phyloP scores from a whole-genome alignment of 2,113 vertebrate species.

The Alces alces region DNA sequence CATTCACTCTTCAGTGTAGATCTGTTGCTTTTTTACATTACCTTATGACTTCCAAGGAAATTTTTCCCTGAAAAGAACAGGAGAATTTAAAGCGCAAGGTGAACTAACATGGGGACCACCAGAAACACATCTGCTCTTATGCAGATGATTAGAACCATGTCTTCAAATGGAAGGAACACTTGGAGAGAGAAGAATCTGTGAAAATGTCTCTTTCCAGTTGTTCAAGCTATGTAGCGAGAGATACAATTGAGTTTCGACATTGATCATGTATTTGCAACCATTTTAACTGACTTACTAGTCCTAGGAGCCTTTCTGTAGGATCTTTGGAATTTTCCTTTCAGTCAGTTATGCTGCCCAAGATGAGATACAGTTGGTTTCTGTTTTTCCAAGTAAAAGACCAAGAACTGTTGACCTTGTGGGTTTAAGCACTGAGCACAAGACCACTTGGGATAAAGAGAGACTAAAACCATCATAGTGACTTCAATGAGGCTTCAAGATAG shows the following conservation, averaged over 20 bases:
- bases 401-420: conserved; percentile 86
- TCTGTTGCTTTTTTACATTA: conserved; percentile 78
- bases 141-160: conserved; percentile 82
- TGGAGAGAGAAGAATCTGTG: conserved; percentile 79
- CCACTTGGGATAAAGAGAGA: conserved; percentile 87
- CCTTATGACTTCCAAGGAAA: conserved; percentile 86
- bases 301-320: background rate
- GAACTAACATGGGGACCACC: conserved; percentile 76
- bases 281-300: background rate
- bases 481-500: conserved; percentile 74
- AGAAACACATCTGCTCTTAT: conserved; percentile 78
- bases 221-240: background rate
- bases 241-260: background rate
- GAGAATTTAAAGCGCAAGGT: conserved; percentile 82
- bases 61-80: conserved; percentile 81
- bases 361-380: conserved; percentile 89
- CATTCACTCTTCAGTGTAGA: conserved; percentile 74
- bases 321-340: conserved; percentile 1
- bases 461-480: conserved; percentile 87
- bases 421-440: conserved; percentile 87
- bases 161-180: conserved; percentile 87
- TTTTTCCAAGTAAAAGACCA: conserved; percentile 90
- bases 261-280: background rate
- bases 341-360: conserved; percentile 84
- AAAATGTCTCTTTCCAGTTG: background rate